phyloP scores from a whole-genome alignment of 2,888 invertebrate genomes.

The Scelioninae gen. 2 region DNA sequence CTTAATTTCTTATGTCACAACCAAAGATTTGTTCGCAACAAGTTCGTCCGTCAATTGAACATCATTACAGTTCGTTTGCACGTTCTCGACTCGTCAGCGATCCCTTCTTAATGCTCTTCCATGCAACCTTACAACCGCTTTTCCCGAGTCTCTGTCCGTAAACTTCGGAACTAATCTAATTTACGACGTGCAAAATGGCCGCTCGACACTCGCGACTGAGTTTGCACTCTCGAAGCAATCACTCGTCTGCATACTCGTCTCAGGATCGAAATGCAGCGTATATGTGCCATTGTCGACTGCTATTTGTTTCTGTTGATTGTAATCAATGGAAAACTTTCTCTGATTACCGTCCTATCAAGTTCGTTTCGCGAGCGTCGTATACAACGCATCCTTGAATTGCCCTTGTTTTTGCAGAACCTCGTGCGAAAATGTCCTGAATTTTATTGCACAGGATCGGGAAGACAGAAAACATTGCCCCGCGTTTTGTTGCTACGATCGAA shows the following conservation, averaged over 20 bases:
- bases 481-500: no score
- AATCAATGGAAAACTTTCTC: constrained; percentile 53
- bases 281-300: constrained; percentile 55
- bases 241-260: constrained; percentile 59
- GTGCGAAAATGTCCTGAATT: no score
- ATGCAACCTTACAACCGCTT: constrained; percentile 63
- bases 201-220: constrained; percentile 61
- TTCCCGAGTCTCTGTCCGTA: constrained; percentile 64
- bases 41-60: constrained; percentile 59
- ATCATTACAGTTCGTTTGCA: constrained; percentile 65
- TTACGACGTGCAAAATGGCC: constrained; percentile 71
- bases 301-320: constrained; percentile 53
- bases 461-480: no score
- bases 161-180: constrained; percentile 73
- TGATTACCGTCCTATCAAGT: constrained; percentile 14
- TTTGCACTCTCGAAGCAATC: constrained; percentile 63
- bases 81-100: constrained; percentile 67
- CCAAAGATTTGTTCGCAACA: constrained; percentile 56
- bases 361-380: constrained; percentile 7
- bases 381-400: constrained; percentile 13
- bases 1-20: constrained; percentile 51
- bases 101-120: constrained; percentile 67
- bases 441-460: no score
- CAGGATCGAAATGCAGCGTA: constrained; percentile 48
- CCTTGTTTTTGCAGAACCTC: constrained; percentile 16